Evolutionary conservation across 2,797 vertebrate species (phyloP).

Genomic region (Furcifer pardalis): DNA sequence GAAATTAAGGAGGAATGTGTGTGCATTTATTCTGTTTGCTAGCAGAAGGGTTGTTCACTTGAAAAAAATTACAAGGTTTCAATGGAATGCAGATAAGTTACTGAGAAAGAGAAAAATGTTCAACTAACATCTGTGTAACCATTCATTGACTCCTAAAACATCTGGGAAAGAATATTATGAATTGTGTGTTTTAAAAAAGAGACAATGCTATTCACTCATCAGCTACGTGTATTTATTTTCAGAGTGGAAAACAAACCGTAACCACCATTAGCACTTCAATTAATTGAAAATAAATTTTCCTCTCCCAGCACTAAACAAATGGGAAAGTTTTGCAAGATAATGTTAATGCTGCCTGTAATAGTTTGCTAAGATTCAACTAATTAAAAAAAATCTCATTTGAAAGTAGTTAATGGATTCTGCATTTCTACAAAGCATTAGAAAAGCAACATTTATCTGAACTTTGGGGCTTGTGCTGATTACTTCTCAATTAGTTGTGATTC

Average conservation of each 20-base stretch:
- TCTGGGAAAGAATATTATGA: constrained; percentile 33
- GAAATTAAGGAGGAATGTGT: neutral
- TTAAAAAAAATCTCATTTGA: constrained; percentile 75
- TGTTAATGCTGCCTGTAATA: constrained; percentile 59
- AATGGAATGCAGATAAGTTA: neutral
- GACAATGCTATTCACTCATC: constrained; percentile 27
- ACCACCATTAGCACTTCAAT: constrained; percentile 43
- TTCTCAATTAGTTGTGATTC: constrained; percentile 78
- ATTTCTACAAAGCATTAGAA: constrained; percentile 71
- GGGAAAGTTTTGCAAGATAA: constrained; percentile 62
- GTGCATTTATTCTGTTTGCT: neutral
- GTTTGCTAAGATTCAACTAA: constrained; percentile 75
- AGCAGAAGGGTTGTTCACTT: neutral
- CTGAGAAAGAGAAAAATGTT: neutral
- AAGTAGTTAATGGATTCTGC: constrained; percentile 74
- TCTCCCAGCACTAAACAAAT: constrained; percentile 64
- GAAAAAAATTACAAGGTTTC: constrained; percentile 13
- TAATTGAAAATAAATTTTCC: constrained; percentile 64
- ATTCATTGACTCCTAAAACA: constrained; percentile 40
- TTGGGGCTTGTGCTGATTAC: constrained; percentile 70
- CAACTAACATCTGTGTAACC: constrained; percentile 28
- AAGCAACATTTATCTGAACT: constrained; percentile 72
- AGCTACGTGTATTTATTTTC: constrained; percentile 33
- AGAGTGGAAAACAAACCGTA: constrained; percentile 36
- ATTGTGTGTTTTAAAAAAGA: constrained; percentile 18